These are phyloP conservation scores for Epinotia nisella DNA, from an alignment of 2,888 invertebrate species.

Conservation along the genomic window DNA sequence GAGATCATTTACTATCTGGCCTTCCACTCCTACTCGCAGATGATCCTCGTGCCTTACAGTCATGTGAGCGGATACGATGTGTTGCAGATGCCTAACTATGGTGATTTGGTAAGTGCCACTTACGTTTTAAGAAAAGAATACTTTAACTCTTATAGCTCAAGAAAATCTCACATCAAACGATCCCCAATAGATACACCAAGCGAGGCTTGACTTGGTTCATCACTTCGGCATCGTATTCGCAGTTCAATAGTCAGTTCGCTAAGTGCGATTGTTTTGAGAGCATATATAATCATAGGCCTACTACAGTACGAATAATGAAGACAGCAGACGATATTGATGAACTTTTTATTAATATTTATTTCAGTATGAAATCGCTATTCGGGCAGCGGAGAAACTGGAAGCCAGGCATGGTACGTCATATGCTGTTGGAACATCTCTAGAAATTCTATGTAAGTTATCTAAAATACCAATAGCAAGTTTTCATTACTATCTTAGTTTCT, in stretches of 20 bases:
- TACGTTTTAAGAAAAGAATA: not conserved
- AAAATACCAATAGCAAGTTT: no score
- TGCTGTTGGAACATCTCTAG: slow-evolving; percentile 67
- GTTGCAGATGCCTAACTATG: slow-evolving; percentile 64
- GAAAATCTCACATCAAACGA: no score
- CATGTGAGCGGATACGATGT: slow-evolving; percentile 59
- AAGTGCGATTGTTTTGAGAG: no score
- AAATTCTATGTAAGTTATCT: slow-evolving; percentile 68
- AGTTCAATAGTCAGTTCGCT: no score
- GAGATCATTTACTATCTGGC: slow-evolving; percentile 77
- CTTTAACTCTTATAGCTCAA: no score
- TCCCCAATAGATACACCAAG: no score
- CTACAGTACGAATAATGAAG: no score
- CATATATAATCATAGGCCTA: no score
- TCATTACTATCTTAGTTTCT: no score
- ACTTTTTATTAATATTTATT: slow-evolving; percentile 28
- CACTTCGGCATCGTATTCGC: no score
- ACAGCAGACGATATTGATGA: no score
- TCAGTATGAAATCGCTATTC: slow-evolving; percentile 68
- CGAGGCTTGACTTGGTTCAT: no score
- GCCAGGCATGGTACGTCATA: slow-evolving; percentile 63
- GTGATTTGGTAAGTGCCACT: slow-evolving; percentile 63
- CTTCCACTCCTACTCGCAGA: slow-evolving; percentile 84
- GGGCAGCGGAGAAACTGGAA: slow-evolving; percentile 64
- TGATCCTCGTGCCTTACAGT: slow-evolving; percentile 77